Evolutionary conservation across 2,113 vertebrate species (phyloP).

Genomic region (Dasyurus viverrinus): DNA sequence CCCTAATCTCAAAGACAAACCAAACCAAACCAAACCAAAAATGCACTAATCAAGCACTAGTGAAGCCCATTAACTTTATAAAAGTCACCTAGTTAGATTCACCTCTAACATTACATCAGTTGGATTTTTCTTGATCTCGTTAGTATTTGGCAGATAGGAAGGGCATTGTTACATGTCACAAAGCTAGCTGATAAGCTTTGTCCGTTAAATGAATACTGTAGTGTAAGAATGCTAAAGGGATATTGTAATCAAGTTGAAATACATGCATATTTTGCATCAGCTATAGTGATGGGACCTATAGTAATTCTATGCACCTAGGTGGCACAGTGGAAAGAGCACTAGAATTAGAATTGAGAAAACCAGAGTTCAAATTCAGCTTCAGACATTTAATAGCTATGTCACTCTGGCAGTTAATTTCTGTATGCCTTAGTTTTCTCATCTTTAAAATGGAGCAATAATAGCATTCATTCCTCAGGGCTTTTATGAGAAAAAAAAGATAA

Average conservation of each 20-base stretch:
- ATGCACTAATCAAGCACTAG: background rate
- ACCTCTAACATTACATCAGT: background rate
- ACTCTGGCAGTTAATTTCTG: background rate
- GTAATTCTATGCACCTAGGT: background rate
- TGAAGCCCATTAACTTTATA: background rate
- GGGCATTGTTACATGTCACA: background rate
- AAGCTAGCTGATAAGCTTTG: background rate
- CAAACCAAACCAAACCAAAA: background rate
- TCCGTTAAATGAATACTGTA: background rate
- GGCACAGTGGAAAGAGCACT: background rate
- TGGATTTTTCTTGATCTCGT: constrained; percentile 15
- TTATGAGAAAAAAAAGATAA: background rate
- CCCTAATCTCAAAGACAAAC: background rate
- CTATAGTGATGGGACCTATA: background rate
- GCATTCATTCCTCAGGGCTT: background rate
- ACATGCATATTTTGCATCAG: background rate
- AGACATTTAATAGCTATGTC: background rate
- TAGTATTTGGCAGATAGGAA: background rate
- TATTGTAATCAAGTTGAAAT: background rate
- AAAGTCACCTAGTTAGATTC: background rate
- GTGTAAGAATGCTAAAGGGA: constrained; percentile 8
- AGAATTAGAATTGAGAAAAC: background rate
- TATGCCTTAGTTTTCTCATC: background rate
- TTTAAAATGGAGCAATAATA: background rate
- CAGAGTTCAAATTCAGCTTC: background rate